phyloP scores from a whole-genome alignment of 2,888 invertebrate species.

The Drosophila paranaensis region DNA sequence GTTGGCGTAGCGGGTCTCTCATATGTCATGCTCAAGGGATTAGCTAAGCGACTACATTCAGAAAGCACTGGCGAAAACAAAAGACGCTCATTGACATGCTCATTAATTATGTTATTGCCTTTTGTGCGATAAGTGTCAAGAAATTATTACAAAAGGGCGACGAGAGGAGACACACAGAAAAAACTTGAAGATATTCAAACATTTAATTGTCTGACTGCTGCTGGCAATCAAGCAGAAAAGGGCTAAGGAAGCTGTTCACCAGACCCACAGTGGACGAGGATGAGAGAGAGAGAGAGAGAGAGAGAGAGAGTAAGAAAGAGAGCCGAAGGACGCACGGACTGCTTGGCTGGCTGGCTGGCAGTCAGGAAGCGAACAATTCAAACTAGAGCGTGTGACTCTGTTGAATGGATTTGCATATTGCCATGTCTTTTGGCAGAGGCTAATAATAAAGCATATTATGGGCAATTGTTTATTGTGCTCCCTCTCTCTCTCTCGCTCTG shows the following conservation, averaged over 20 bases:
- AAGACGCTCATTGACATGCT: constrained; percentile 78
- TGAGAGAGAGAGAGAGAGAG: not conserved
- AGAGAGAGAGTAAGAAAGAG: not conserved
- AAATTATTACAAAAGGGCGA: constrained; percentile 77
- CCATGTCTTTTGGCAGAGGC: constrained; percentile 60
- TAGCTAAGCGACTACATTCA: constrained; percentile 55
- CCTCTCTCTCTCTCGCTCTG: constrained; percentile 27
- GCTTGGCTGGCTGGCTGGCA: constrained; percentile 1
- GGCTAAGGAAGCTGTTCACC: constrained; percentile 39
- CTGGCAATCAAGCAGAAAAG: constrained; percentile 72
- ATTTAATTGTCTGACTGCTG: constrained; percentile 77
- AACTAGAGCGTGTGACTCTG: constrained; percentile 79
- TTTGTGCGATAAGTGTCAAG: constrained; percentile 80
- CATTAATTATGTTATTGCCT: constrained; percentile 80
- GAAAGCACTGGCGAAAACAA: constrained; percentile 60
- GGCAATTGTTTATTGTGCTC: constrained; percentile 70
- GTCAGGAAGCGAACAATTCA: constrained; percentile 74
- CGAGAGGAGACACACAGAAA: constrained; percentile 27
- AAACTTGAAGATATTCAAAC: constrained; percentile 64
- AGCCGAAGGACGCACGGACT: not conserved
- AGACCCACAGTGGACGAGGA: not conserved
- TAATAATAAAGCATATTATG: constrained; percentile 80
- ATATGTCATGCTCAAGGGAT: constrained; percentile 48
- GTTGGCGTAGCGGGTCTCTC: not conserved
- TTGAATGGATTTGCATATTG: constrained; percentile 76